Percentiles rank a stretch among this genome's conserved stretches.
These are phyloP conservation scores for Sardina pilchardus DNA, from an alignment of 2,113 vertebrate genomes.

Conservation along the genomic window DNA sequence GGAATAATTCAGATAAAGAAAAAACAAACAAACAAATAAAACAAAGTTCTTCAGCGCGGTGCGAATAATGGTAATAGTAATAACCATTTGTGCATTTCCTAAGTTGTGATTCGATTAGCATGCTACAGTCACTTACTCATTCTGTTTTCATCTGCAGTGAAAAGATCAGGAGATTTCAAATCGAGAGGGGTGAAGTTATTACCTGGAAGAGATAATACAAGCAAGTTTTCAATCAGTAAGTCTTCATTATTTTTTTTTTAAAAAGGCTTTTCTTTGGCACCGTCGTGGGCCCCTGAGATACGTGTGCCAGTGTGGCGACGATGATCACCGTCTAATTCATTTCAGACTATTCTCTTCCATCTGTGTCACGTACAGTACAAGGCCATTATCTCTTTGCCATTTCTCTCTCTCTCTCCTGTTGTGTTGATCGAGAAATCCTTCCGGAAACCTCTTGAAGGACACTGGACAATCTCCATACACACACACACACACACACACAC, in stretches of 20 bases:
- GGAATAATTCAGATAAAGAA: background rate
- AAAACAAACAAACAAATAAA: background rate
- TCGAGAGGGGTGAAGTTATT: conserved; percentile 99
- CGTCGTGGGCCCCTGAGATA: background rate
- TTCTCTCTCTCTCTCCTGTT: background rate
- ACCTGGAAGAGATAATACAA: conserved; percentile 98
- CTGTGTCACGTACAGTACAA: background rate
- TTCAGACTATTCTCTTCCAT: conserved; percentile 35
- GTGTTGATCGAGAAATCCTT: background rate
- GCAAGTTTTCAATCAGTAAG: conserved; percentile 99
- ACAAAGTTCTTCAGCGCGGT: background rate
- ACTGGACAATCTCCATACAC: background rate
- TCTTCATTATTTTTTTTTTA: conserved; percentile 67
- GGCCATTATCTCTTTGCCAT: background rate
- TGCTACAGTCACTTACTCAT: conserved; percentile 35
- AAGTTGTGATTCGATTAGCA: background rate
- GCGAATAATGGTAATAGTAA: background rate
- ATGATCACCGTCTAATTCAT: conserved; percentile 47
- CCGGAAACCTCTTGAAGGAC: background rate
- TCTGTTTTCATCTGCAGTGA: conserved; percentile 89
- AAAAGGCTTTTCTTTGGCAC: conserved; percentile 45
- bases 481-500: background rate
- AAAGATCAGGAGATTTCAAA: conserved; percentile 99
- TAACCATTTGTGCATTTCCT: conserved; percentile 1
- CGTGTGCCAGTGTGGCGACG: background rate